Base-by-base conservation (phyloP, 1,140 invertebrate species). In the Nilaparvata lugens region DNA sequence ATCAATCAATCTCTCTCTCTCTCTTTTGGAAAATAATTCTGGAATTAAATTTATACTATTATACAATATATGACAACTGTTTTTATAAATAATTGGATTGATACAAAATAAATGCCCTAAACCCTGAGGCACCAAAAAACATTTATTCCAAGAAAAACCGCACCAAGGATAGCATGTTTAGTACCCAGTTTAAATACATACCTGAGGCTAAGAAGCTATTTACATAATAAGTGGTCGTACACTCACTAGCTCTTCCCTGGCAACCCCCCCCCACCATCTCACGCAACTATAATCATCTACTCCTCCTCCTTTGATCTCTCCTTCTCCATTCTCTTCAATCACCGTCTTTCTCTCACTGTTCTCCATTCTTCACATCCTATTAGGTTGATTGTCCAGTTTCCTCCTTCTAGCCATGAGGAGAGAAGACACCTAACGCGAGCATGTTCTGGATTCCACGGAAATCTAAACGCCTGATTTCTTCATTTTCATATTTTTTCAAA, bases 261-360 rank as follows among this genome's bases (percentile, higher is more conserved):
- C 56, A 38, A 18, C 40, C 56, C n/a, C 21, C 56, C 16, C 6
- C 40, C 56, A 2, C 21, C 38, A 24, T 42, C 40, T 2, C 28
- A 18, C 28, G 16, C 28, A 18, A 24, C 56, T 42, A 28, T 57
- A 24, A 18, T 35, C 28, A 18, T 23, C 21, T 40, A 38, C 42
- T 35, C 56, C 40, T 23, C 21, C 56, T 57, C 56, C n/a, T n/a
- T n/a, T n/a, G n/a, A n/a, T n/a, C n/a, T 42, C 24, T 57, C 56
- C 21, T 40, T 57, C 28, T 57, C 28, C 38, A 5, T 42, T 6
- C 28, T 57, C 18, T 3, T 19, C 40, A 2, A 4, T 19, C 40
- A 18, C 35, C 38, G 9, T 57, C 40, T 57, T 40, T 7, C 56
- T 40, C 56, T 56, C 55, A 31, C 55, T 11, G 24, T n/a, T 40